A percentile compares a stretch with the other conserved stretches of the same genome.
Conservation (phyloP, 2,888 invertebrate species). For the Macrophya alboannulata region DNA sequence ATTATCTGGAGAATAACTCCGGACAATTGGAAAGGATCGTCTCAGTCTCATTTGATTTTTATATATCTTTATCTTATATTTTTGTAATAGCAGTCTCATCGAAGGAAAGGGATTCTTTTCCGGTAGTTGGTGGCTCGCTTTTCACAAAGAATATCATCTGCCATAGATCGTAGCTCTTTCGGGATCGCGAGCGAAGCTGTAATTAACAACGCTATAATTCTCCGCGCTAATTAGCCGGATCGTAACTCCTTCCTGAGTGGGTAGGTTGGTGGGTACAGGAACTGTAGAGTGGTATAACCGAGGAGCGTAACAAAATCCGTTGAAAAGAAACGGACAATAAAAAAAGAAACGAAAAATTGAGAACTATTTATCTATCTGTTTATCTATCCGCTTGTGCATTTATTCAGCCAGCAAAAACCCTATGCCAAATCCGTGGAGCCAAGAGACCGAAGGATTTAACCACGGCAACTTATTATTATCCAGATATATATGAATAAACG, state of each 20-base stretch:
- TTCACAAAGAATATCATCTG: slow-evolving; percentile 1
- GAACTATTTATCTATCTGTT: neutral
- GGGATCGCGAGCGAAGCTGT: slow-evolving; percentile 25
- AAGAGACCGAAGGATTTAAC: neutral
- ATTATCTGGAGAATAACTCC: neutral
- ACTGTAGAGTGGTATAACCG: neutral
- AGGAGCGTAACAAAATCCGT: slow-evolving; percentile 22
- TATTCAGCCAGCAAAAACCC: neutral
- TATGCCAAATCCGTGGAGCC: neutral
- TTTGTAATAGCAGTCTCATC: slow-evolving; percentile 15
- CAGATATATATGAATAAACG: neutral
- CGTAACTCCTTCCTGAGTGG: slow-evolving; percentile 28
- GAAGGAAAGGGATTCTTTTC: slow-evolving; percentile 9
- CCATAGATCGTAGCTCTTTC: slow-evolving; percentile 34
- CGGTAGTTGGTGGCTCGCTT: neutral
- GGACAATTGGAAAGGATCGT: too few species aligned
- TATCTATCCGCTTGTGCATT: slow-evolving; percentile 9
- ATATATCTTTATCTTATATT: neutral
- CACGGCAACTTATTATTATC: neutral
- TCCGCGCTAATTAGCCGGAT: slow-evolving; percentile 42
- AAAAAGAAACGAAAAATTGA: neutral
- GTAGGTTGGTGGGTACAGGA: neutral
- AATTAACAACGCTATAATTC: slow-evolving; percentile 50
- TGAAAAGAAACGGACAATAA: slow-evolving; percentile 12
- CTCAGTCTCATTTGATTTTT: too few species aligned